A percentile compares a stretch with the other conserved stretches of the same genome.
These are phyloP conservation scores for Amblyteles armatorius DNA, from an alignment of 2,888 invertebrate genomes.

Conservation along the genomic window DNA sequence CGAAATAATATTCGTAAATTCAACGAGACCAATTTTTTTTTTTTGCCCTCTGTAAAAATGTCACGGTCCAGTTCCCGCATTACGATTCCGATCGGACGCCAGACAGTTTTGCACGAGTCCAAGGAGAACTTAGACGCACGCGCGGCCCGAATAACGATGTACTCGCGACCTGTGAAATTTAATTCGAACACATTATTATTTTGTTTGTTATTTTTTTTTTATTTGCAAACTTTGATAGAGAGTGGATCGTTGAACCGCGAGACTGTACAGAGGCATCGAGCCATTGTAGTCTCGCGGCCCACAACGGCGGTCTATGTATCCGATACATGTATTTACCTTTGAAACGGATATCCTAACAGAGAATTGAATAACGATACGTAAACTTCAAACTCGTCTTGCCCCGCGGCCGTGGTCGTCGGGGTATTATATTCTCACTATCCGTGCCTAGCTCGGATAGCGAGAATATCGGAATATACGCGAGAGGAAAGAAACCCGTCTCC, in stretches of 20 bases:
- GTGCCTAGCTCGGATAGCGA: neutral
- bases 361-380: slow-evolving; percentile 35
- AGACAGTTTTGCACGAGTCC: neutral
- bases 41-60: neutral
- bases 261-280: slow-evolving; percentile 4
- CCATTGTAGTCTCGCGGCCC: neutral
- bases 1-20: neutral
- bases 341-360: slow-evolving; percentile 11
- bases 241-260: slow-evolving; percentile 35
- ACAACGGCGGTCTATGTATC: neutral
- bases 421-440: neutral
- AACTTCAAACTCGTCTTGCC: neutral
- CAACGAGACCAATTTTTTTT: neutral
- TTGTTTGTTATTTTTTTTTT: neutral
- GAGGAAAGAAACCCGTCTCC: neutral
- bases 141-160: neutral
- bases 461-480: neutral
- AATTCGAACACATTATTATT: neutral
- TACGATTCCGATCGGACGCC: neutral
- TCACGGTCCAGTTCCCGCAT: neutral
- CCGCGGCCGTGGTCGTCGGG: neutral
- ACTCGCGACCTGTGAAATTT: neutral
- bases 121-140: neutral
- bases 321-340: slow-evolving; percentile 19
- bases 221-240: neutral